These are phyloP conservation scores for Tortrix viridana DNA, from an alignment of 2,888 invertebrate species.

Conservation along the genomic window DNA sequence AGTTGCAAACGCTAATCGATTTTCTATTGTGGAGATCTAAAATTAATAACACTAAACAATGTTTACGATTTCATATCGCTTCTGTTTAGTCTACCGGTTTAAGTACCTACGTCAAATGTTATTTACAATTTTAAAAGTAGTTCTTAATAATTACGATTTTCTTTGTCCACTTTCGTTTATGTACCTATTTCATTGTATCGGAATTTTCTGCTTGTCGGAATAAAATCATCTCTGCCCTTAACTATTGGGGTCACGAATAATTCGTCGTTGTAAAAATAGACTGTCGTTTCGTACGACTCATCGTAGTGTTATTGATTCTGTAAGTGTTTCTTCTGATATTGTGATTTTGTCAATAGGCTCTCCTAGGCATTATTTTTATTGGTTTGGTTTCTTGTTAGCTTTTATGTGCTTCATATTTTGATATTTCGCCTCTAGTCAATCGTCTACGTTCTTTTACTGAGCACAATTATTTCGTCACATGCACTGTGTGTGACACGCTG, in stretches of 20 bases:
- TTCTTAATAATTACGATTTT: too few species aligned
- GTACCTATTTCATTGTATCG: neutral
- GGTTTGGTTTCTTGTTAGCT: neutral
- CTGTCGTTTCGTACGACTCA: neutral
- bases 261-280: slow-evolving; percentile 41
- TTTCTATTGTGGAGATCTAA: neutral
- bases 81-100: neutral
- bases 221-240: slow-evolving; percentile 48
- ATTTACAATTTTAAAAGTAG: too few species aligned
- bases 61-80: neutral
- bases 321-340: slow-evolving; percentile 8
- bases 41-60: neutral
- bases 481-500: too few species aligned
- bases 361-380: neutral
- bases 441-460: neutral
- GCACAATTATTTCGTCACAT: too few species aligned
- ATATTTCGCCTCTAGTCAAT: neutral
- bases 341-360: neutral
- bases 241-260: slow-evolving; percentile 57
- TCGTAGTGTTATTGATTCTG: slow-evolving; percentile 9
- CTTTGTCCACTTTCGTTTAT: too few species aligned
- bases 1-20: neutral
- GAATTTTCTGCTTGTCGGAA: slow-evolving; percentile 46
- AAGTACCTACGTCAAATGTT: too few species aligned
- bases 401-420: neutral